These are phyloP conservation scores for Nycticryphes semicollaris DNA, from an alignment of 2,113 vertebrate species.

Conservation along the genomic window DNA sequence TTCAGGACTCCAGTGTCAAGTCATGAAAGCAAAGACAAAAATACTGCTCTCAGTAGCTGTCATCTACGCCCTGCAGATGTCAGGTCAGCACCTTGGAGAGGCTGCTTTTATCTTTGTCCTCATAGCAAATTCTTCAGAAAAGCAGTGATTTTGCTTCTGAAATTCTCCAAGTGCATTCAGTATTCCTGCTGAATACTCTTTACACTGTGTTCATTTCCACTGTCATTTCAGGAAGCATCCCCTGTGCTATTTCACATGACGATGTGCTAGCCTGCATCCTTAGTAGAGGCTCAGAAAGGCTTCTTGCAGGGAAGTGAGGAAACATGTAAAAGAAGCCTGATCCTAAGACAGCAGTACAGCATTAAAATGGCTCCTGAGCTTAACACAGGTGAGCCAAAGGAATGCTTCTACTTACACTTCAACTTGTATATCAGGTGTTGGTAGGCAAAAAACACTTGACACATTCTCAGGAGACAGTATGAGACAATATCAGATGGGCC, in stretches of 20 bases:
- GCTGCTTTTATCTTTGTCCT: background rate
- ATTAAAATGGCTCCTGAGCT: background rate
- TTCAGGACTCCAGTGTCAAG: background rate
- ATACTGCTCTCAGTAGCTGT: background rate
- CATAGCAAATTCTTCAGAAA: background rate
- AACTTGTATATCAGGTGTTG: background rate
- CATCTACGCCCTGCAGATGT: background rate
- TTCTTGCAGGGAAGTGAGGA: background rate
- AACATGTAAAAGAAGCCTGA: background rate
- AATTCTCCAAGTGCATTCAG: background rate
- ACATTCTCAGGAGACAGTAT: background rate
- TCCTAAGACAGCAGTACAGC: background rate
- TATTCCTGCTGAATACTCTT: background rate
- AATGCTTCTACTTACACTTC: background rate
- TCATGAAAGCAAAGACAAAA: background rate
- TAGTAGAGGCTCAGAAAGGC: background rate
- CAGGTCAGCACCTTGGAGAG: background rate
- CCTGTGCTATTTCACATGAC: background rate
- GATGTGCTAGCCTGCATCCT: fast-evolving
- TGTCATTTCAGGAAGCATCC: background rate
- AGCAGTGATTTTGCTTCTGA: background rate
- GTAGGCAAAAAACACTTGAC: background rate
- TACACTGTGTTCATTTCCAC: background rate
- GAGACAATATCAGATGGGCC: background rate
- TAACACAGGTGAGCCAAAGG: background rate